Evolutionary conservation across 2,113 vertebrate species (phyloP).

Genomic region (Benitochromis conjunctus): DNA sequence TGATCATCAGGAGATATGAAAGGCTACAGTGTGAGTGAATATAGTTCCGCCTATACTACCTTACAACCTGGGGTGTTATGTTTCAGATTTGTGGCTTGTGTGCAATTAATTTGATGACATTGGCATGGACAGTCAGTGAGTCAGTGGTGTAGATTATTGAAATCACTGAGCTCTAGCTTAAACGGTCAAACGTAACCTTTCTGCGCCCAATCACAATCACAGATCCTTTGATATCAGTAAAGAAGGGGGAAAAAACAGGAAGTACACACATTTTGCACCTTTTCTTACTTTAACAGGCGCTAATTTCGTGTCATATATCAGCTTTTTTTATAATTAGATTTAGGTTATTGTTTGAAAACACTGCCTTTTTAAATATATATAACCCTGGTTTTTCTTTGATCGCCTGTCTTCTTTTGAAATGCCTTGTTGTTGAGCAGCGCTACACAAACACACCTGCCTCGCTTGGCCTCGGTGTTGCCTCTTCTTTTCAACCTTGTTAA

Average conservation of each 20-base stretch:
- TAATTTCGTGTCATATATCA: not conserved
- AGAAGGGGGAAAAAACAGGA: not conserved
- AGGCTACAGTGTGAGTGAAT: not conserved
- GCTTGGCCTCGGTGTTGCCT: not conserved
- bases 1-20: slow-evolving; percentile 18
- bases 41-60: not conserved
- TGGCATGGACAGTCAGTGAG: not conserved
- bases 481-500: not conserved
- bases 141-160: not conserved
- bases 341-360: not conserved
- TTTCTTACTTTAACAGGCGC: not conserved
- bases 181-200: not conserved
- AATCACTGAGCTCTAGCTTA: not conserved
- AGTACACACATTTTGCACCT: not conserved
- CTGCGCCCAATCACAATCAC: not conserved
- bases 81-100: not conserved
- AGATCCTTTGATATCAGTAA: not conserved
- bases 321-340: not conserved
- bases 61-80: not conserved
- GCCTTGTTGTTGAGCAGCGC: not conserved
- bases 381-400: not conserved
- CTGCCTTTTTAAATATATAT: accelerated
- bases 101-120: not conserved
- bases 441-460: not conserved
- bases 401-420: not conserved